phyloP scores from a whole-genome alignment of 2,888 invertebrate genomes.

The Meganola albula region DNA sequence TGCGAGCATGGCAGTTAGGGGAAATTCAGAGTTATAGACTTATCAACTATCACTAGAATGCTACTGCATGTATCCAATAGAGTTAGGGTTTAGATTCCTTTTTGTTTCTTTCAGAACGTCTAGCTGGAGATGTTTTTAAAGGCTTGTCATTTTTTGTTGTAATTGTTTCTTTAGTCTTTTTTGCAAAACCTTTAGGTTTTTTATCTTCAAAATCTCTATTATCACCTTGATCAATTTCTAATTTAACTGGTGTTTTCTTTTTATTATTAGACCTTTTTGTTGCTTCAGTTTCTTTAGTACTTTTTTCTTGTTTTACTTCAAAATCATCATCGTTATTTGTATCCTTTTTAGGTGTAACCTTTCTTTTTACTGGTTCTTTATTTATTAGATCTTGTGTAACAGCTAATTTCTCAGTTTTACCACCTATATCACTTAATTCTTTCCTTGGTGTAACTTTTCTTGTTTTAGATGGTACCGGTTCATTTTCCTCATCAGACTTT shows the following conservation, averaged over 20 bases:
- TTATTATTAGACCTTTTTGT: conserved; percentile 15
- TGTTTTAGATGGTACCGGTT: conserved; percentile 25
- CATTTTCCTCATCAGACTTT: conserved; percentile 17
- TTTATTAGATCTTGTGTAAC: conserved; percentile 6
- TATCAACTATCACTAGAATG: no score
- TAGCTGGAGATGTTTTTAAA: no score
- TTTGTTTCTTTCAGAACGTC: no score
- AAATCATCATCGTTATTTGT: conserved; percentile 21
- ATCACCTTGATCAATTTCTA: conserved; percentile 2
- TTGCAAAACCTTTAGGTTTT: conserved; percentile 9
- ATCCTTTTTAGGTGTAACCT: conserved; percentile 21
- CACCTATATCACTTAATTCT: conserved; percentile 18
- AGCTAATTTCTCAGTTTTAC: neutral
- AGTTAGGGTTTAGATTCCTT: no score
- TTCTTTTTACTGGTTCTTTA: conserved; percentile 24
- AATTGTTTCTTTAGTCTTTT: conserved; percentile 10
- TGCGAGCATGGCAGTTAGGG: no score
- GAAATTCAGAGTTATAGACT: no score
- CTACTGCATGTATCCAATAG: no score
- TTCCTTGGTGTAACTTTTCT: conserved; percentile 32
- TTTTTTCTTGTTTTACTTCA: conserved; percentile 13
- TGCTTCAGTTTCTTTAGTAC: conserved; percentile 9
- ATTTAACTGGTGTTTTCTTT: conserved; percentile 2
- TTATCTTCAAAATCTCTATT: conserved; percentile 9
- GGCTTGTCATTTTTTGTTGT: conserved; percentile 4